Conservation (phyloP, 2,797 vertebrate species). For the Coilia nasus region DNA sequence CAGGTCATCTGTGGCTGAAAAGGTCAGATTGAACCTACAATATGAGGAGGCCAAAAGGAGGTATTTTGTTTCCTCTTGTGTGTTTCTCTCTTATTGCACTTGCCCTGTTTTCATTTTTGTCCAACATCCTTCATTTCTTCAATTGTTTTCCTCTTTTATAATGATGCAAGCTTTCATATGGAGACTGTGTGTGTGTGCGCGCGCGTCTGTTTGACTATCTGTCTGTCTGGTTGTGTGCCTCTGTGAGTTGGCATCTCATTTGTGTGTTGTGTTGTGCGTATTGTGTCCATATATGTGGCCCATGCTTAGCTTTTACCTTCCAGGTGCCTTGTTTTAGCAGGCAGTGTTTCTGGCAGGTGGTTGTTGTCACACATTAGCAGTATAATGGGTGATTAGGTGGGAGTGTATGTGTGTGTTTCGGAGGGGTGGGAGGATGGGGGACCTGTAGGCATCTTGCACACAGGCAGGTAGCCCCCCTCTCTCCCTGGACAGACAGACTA, state of each 20-base stretch:
- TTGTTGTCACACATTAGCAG: slow-evolving; percentile 11
- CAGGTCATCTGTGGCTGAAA: slow-evolving; percentile 79
- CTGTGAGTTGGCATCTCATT: no score
- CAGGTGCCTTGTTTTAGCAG: background rate
- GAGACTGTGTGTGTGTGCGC: background rate
- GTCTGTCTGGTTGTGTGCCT: no score
- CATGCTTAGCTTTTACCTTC: background rate
- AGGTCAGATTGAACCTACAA: slow-evolving; percentile 81
- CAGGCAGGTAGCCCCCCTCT: slow-evolving; percentile 8
- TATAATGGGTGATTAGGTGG: background rate
- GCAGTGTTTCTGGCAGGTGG: background rate
- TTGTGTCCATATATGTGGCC: background rate
- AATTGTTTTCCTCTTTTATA: background rate
- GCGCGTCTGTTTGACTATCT: background rate
- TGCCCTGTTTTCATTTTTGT: background rate
- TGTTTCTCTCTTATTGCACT: background rate
- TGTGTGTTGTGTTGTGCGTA: no score
- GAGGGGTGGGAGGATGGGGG: background rate
- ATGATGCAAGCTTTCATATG: background rate
- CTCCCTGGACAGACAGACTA: slow-evolving; percentile 17
- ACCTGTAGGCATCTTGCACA: background rate
- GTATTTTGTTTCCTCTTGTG: slow-evolving; percentile 57
- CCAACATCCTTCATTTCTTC: background rate
- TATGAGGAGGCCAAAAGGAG: slow-evolving; percentile 85
- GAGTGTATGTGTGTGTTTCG: background rate